Conservation (phyloP, 2,113 vertebrate genomes). For the Gracilinanus agilis region DNA sequence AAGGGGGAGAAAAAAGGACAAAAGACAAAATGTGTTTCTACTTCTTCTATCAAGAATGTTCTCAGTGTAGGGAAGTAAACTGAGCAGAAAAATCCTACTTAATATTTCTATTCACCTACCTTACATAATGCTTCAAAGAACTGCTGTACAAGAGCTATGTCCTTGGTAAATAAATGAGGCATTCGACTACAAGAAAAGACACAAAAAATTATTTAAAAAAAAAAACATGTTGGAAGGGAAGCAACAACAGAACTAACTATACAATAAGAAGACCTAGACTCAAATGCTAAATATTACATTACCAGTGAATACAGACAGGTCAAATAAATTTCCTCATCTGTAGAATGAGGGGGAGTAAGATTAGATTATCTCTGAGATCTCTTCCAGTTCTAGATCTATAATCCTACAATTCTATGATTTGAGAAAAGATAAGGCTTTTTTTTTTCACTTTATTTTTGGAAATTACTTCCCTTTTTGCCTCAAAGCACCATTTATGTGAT, state of each 20-base stretch:
- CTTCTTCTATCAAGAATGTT: background rate
- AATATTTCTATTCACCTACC: slow-evolving; percentile 82
- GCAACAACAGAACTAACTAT: background rate
- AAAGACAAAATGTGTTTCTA: background rate
- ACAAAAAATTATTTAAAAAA: slow-evolving; percentile 12
- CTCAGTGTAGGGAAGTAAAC: background rate
- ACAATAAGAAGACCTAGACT: background rate
- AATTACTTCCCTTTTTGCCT: slow-evolving; percentile 24
- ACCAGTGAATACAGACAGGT: background rate
- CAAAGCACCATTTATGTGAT: background rate
- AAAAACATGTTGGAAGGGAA: background rate
- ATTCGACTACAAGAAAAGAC: slow-evolving; percentile 90
- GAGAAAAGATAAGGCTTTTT: slow-evolving; percentile 34
- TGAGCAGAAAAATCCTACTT: slow-evolving; percentile 34
- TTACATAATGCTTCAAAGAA: slow-evolving; percentile 99
- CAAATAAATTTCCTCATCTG: background rate
- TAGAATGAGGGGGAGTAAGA: background rate
- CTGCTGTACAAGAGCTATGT: slow-evolving; percentile 97
- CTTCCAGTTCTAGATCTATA: background rate
- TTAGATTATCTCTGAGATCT: background rate
- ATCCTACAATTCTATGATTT: background rate
- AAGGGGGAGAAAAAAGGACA: slow-evolving; percentile 49
- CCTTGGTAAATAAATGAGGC: slow-evolving; percentile 98
- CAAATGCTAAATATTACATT: background rate
- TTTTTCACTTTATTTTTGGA: slow-evolving; percentile 1